Conservation (phyloP, 2,888 invertebrate species). For the Nematopogon swammerdamellus region DNA sequence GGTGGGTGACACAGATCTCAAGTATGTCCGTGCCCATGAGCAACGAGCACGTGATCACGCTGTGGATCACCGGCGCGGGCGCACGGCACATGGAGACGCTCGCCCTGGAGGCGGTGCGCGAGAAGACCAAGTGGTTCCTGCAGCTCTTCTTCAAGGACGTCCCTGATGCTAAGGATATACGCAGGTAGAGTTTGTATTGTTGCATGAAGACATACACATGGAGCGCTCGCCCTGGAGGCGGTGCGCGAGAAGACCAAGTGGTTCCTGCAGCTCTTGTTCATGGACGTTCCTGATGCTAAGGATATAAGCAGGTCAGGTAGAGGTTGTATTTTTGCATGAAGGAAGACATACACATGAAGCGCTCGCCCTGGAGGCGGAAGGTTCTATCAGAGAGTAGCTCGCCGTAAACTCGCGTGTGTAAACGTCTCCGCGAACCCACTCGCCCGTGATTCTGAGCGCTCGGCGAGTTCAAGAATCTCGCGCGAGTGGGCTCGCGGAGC, state of each 20-base stretch:
- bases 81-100: slow-evolving; percentile 33
- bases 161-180: slow-evolving; percentile 29
- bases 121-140: slow-evolving; percentile 26
- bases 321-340: too few relatives aligned
- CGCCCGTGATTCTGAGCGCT: too few relatives aligned
- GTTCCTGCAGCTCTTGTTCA: slow-evolving; percentile 30
- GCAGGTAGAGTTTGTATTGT: too few relatives aligned
- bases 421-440: too few relatives aligned
- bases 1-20: slow-evolving; percentile 19
- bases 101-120: slow-evolving; percentile 30
- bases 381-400: too few relatives aligned
- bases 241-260: slow-evolving; percentile 29
- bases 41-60: slow-evolving; percentile 14
- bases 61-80: slow-evolving; percentile 21
- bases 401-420: too few relatives aligned
- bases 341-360: slow-evolving; percentile 43
- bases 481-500: too few relatives aligned
- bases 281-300: slow-evolving; percentile 28
- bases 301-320: slow-evolving; percentile 32
- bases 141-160: slow-evolving; percentile 31
- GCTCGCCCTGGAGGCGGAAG: slow-evolving; percentile 30
- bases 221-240: slow-evolving; percentile 32
- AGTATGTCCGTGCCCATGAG: slow-evolving; percentile 17
- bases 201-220: too few relatives aligned
- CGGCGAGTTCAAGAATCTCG: too few relatives aligned